These are phyloP conservation scores for Penaeus chinensis DNA, from an alignment of 1,140 invertebrate genomes.

Conservation along the genomic window DNA sequence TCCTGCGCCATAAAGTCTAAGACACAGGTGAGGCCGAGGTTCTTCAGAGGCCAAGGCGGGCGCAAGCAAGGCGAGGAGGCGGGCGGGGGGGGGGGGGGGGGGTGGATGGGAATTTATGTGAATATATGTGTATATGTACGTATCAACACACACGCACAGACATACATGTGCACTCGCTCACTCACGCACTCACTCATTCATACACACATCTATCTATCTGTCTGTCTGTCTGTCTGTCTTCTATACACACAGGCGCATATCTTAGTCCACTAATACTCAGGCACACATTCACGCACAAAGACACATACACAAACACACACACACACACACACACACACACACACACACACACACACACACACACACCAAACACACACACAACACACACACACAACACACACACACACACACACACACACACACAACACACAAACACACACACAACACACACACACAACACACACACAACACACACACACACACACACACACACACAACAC, in stretches of 20 bases:
- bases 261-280: background rate
- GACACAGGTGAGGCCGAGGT: no score
- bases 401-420: conserved; percentile 33
- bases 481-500: conserved; percentile 33
- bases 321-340: conserved; percentile 33
- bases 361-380: no score
- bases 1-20: no score
- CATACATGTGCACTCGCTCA: no score
- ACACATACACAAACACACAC: conserved; percentile 16
- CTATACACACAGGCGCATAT: background rate
- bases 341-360: conserved; percentile 17
- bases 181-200: no score
- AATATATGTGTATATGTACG: no score
- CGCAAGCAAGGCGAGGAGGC: background rate
- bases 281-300: background rate
- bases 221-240: background rate
- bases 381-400: conserved; percentile 21
- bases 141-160: no score
- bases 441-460: background rate
- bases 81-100: background rate
- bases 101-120: background rate
- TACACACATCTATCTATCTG: background rate
- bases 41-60: no score
- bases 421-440: conserved; percentile 33
- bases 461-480: conserved; percentile 28